Percentiles rank a stretch among this genome's conserved stretches.
phyloP scores from a whole-genome alignment of 2,888 invertebrate species.

The Crematogaster levior region DNA sequence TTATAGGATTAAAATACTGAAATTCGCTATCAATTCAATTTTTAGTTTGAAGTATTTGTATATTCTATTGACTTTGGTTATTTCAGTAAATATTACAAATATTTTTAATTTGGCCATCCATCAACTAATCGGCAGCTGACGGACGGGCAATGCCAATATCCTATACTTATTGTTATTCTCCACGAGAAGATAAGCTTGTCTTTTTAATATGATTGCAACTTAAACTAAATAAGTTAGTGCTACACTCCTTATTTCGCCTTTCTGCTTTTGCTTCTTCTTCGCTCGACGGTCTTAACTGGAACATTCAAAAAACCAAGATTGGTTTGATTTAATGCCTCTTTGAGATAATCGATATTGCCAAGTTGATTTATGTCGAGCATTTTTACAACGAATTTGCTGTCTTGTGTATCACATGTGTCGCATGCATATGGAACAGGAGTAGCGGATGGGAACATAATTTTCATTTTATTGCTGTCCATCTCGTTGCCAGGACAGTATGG shows the following conservation, averaged over 20 bases:
- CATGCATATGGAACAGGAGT: conserved; percentile 89
- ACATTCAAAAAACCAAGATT: conserved; percentile 80
- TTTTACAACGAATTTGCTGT: conserved; percentile 64
- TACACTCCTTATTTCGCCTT: conserved; percentile 62
- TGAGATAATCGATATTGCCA: conserved; percentile 74
- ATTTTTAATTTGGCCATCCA: conserved; percentile 66
- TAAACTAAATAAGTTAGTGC: conserved; percentile 53
- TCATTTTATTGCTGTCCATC: conserved; percentile 83
- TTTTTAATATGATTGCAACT: conserved; percentile 14
- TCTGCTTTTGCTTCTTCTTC: conserved; percentile 66
- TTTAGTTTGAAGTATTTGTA: neutral
- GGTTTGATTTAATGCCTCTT: conserved; percentile 73
- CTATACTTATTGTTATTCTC: conserved; percentile 43
- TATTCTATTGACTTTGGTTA: conserved; percentile 19
- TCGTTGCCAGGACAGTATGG: conserved; percentile 89
- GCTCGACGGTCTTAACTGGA: conserved; percentile 69
- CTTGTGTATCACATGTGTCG: conserved; percentile 87
- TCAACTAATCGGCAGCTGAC: conserved; percentile 75
- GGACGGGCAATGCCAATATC: conserved; percentile 65
- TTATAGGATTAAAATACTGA: no score
- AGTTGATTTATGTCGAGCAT: conserved; percentile 74
- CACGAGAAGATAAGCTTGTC: conserved; percentile 12
- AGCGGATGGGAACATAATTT: conserved; percentile 88
- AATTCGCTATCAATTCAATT: neutral
- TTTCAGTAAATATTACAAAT: neutral